Evolutionary conservation across 2,113 vertebrate species (phyloP).

Genomic region (Psittacula cyanocephala): DNA sequence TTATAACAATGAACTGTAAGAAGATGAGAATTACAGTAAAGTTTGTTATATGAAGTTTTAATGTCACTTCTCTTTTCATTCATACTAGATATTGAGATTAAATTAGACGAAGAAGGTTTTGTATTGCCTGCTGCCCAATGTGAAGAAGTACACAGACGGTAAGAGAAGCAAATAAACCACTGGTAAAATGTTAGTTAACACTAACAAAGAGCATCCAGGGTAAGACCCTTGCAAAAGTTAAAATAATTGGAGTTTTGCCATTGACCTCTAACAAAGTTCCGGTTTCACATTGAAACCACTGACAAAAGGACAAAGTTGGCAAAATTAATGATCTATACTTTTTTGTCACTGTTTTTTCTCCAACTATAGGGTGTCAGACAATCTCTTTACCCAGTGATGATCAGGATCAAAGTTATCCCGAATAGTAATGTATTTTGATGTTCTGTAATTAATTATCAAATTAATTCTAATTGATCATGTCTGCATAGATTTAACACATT

Average conservation of each 20-base stretch:
- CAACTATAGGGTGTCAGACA: background rate
- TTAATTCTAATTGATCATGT: background rate
- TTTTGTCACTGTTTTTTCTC: background rate
- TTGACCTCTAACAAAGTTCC: background rate
- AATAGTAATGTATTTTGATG: background rate
- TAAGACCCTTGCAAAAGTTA: background rate
- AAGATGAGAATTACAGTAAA: background rate
- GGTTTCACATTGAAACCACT: background rate
- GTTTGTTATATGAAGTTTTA: background rate
- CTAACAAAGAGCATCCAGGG: background rate
- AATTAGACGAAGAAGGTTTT: conserved; percentile 88
- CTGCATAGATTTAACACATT: background rate
- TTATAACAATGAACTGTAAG: background rate
- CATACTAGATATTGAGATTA: conserved; percentile 89
- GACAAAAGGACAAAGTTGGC: background rate
- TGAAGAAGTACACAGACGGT: conserved; percentile 84
- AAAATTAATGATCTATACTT: background rate
- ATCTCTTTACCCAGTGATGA: background rate
- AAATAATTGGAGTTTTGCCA: background rate
- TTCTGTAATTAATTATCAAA: background rate
- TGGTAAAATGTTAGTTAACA: background rate
- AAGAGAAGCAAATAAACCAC: background rate
- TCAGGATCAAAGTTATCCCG: background rate
- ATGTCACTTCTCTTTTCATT: conserved; percentile 18
- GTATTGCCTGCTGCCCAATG: conserved; percentile 77